A percentile compares a stretch with the other conserved stretches of the same genome.
phyloP scores from a whole-genome alignment of 2,888 invertebrate species.

The Chorisops tibialis region DNA sequence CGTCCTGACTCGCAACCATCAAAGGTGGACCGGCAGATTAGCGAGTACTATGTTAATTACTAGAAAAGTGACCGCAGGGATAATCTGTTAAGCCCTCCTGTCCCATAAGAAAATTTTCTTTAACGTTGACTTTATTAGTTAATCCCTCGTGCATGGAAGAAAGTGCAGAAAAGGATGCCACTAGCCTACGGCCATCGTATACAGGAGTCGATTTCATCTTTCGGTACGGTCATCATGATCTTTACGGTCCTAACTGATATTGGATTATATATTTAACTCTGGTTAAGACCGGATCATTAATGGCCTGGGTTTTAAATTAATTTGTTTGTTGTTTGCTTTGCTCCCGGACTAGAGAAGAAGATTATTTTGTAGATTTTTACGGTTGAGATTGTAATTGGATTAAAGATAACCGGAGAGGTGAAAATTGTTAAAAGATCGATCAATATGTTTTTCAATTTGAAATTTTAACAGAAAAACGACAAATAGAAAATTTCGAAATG shows the following conservation, averaged over 20 bases:
- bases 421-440: too few relatives aligned
- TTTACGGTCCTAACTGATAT: conserved; percentile 16
- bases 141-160: not conserved
- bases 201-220: not conserved
- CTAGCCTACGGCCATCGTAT: not conserved
- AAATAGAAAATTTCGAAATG: too few relatives aligned
- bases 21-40: conserved; percentile 21
- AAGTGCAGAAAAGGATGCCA: not conserved
- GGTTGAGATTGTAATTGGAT: too few relatives aligned
- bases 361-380: too few relatives aligned
- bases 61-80: conserved; percentile 23
- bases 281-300: conserved; percentile 11
- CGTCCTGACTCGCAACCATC: not conserved
- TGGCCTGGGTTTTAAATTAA: conserved; percentile 6
- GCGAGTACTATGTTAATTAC: conserved; percentile 21
- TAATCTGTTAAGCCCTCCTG: conserved; percentile 21
- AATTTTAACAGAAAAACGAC: too few relatives aligned
- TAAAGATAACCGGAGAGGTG: too few relatives aligned
- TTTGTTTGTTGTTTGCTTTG: conserved; percentile 20
- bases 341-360: too few relatives aligned
- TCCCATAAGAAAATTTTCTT: not conserved
- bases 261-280: conserved; percentile 21
- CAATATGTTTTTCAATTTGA: too few relatives aligned
- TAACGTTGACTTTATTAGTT: not conserved
- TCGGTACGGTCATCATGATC: not conserved